Percentiles rank a stretch among this genome's conserved stretches.
Conservation (phyloP, 1,140 invertebrate genomes). For the Meloidogyne hapla region DNA sequence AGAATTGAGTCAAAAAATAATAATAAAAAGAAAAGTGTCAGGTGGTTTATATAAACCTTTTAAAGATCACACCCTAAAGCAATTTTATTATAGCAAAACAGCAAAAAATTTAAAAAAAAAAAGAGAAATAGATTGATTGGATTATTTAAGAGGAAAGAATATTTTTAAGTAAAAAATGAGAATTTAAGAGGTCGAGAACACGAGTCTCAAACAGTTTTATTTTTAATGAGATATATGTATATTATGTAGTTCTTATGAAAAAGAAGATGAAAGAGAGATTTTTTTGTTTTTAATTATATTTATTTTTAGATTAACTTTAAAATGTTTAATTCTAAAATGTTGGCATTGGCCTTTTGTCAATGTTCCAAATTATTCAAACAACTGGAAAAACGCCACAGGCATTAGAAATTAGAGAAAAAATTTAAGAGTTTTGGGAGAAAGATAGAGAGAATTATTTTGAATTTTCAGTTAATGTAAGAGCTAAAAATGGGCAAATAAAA, state of each 20-base stretch:
- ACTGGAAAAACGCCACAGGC: background rate
- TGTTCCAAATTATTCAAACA: background rate
- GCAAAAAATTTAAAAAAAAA: background rate
- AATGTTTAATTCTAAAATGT: no score
- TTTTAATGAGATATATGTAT: no score
- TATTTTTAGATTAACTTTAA: background rate
- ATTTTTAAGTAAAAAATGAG: no score
- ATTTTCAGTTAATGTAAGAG: no score
- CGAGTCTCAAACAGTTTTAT: no score
- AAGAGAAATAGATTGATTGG: background rate
- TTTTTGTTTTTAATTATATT: background rate
- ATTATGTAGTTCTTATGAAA: no score
- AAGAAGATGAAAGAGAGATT: no score
- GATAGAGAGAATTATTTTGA: no score
- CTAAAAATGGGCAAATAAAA: no score
- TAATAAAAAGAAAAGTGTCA: background rate
- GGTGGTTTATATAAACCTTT: background rate
- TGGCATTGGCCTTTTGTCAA: no score
- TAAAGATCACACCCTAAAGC: background rate
- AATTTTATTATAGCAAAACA: background rate
- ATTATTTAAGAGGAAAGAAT: background rate
- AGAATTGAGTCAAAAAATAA: background rate
- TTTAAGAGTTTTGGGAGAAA: background rate
- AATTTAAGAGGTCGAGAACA: background rate
- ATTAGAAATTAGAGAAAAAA: background rate